phyloP scores from a whole-genome alignment of 2,888 invertebrate species.

The Ochropleura plecta region DNA sequence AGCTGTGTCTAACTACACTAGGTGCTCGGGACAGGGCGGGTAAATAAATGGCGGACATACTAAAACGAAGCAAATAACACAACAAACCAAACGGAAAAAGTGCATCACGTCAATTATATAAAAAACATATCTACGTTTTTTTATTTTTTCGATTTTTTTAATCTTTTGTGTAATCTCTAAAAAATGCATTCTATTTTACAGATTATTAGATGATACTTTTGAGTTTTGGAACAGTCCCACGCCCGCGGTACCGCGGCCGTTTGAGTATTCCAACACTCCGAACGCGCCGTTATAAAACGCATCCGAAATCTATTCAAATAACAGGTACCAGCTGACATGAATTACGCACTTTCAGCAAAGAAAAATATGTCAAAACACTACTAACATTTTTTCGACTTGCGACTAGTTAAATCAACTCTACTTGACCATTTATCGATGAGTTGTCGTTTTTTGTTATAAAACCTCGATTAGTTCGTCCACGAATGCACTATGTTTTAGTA shows the following conservation, averaged over 20 bases:
- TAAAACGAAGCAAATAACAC: constrained; percentile 88
- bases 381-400: constrained; percentile 90
- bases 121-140: constrained; percentile 83
- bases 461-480: constrained; percentile 87
- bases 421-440: constrained; percentile 89
- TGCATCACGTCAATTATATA: constrained; percentile 86
- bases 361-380: constrained; percentile 92
- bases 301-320: constrained; percentile 78
- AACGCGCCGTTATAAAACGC: constrained; percentile 61
- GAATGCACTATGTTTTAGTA: constrained; percentile 89
- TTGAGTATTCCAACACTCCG: constrained; percentile 84
- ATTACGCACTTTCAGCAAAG: constrained; percentile 91
- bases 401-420: constrained; percentile 91
- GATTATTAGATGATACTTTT: constrained; percentile 74
- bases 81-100: constrained; percentile 86
- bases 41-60: constrained; percentile 81
- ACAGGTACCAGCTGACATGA: constrained; percentile 90
- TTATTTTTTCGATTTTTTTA: constrained; percentile 75
- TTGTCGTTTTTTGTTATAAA: constrained; percentile 83
- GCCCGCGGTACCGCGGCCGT: constrained; percentile 75
- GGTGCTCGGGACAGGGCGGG: constrained; percentile 83
- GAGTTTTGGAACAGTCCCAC: constrained; percentile 86
- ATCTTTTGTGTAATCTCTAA: constrained; percentile 83
- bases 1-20: constrained; percentile 74
- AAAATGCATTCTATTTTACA: constrained; percentile 88